Conservation (phyloP, 1,140 invertebrate species). For the Drosophila seguyi region DNA sequence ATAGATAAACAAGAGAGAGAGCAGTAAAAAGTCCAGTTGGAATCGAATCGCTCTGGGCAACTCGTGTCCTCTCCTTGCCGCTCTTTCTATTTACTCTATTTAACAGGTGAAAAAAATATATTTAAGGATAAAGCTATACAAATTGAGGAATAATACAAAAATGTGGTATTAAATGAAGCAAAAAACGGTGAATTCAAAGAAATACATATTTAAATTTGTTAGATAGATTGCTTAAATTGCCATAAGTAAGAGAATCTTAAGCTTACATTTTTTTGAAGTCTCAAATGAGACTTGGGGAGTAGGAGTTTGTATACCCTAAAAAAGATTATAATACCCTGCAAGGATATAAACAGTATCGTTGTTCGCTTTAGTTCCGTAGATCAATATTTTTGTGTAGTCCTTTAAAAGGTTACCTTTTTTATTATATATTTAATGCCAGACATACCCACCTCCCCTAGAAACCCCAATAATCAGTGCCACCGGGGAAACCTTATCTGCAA, state of each 20-base stretch:
- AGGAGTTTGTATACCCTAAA: background rate
- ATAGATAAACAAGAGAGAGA: conserved; percentile 37
- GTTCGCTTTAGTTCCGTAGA: background rate
- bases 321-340: too few relatives aligned
- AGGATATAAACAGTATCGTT: too few relatives aligned
- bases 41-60: background rate
- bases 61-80: background rate
- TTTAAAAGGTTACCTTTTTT: too few relatives aligned
- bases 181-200: too few relatives aligned
- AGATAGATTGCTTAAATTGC: background rate
- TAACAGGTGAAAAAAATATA: background rate
- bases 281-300: background rate
- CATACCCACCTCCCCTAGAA: conserved; percentile 3
- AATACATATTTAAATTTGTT: too few relatives aligned
- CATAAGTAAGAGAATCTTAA: background rate
- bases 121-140: background rate
- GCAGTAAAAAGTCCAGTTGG: conserved; percentile 21
- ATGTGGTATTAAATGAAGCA: too few relatives aligned
- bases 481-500: conserved; percentile 19
- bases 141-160: background rate
- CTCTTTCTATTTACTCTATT: background rate
- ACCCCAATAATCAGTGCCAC: conserved; percentile 19
- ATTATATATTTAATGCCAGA: background rate
- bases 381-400: background rate
- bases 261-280: background rate